Evolutionary conservation across 2,888 invertebrate species (phyloP).

Genomic region (Clanis bilineata): DNA sequence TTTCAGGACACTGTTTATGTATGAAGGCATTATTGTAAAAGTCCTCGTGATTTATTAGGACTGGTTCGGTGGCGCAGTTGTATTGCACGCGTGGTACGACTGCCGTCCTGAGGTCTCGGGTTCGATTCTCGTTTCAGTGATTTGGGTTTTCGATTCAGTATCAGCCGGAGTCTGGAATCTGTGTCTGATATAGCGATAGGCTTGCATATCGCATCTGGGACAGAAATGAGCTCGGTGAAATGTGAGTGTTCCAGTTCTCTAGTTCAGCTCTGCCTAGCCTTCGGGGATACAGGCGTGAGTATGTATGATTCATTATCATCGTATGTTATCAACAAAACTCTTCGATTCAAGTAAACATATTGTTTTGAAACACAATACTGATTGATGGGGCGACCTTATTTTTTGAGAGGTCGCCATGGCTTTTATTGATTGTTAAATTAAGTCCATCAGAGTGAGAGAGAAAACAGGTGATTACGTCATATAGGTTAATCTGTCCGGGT

Average conservation of each 20-base stretch:
- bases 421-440: conserved; percentile 9
- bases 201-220: no score
- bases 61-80: no score
- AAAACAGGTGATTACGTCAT: background rate
- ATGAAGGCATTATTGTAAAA: conserved; percentile 15
- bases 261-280: no score
- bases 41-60: conserved; percentile 15
- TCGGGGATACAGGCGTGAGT: no score
- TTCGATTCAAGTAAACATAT: conserved; percentile 13
- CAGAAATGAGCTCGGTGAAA: no score
- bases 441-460: background rate
- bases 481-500: background rate
- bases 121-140: no score
- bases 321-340: conserved; percentile 15
- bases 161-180: no score
- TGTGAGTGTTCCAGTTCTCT: no score
- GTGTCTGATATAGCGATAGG: no score
- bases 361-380: conserved; percentile 11
- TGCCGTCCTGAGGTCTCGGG: no score
- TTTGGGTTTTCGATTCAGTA: no score
- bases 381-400: conserved; percentile 17
- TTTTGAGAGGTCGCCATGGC: conserved; percentile 2
- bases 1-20: conserved; percentile 5
- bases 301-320: conserved; percentile 16
- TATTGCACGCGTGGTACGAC: no score